Percentiles rank a stretch among this genome's conserved stretches.
phyloP scores from a whole-genome alignment of 2,888 invertebrate genomes.

The Fabriciana adippe region DNA sequence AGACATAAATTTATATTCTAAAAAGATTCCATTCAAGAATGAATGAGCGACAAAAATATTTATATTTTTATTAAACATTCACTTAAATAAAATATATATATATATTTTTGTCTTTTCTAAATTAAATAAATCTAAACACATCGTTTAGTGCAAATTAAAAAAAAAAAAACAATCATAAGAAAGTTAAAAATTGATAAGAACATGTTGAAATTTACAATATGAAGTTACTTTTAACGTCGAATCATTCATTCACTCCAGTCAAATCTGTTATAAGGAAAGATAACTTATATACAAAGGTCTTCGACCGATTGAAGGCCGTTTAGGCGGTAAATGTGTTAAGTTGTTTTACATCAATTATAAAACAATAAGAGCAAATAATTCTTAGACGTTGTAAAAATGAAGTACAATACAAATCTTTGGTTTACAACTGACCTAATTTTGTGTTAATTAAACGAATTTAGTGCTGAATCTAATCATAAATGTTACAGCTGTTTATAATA shows the following conservation, averaged over 20 bases:
- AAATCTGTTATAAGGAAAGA: not conserved
- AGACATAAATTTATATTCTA: conserved; percentile 12
- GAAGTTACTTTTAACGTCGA: not conserved
- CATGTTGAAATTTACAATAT: not conserved
- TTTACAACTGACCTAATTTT: conserved; percentile 27
- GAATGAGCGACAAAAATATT: conserved; percentile 9
- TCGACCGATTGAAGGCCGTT: conserved; percentile 12
- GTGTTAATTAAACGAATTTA: conserved; percentile 7
- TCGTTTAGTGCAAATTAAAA: not conserved
- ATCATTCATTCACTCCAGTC: conserved; percentile 10
- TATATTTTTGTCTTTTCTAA: conserved; percentile 6
- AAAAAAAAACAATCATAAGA: not conserved
- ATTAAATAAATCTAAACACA: conserved; percentile 13
- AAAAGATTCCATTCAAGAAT: not conserved
- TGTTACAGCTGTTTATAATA: no score
- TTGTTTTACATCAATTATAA: conserved; percentile 9
- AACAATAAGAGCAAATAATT: conserved; percentile 1
- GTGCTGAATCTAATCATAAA: no score
- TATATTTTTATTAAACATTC: not conserved
- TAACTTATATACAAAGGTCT: conserved; percentile 12
- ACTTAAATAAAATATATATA: not conserved
- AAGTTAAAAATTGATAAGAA: not conserved
- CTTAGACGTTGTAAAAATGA: conserved; percentile 15
- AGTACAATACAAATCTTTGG: conserved; percentile 25
- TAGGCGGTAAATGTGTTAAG: conserved; percentile 16